A percentile compares a stretch with the other conserved stretches of the same genome.
Conservation (phyloP, 2,888 invertebrate genomes). For the Scaptomyza cyrtandrae region DNA sequence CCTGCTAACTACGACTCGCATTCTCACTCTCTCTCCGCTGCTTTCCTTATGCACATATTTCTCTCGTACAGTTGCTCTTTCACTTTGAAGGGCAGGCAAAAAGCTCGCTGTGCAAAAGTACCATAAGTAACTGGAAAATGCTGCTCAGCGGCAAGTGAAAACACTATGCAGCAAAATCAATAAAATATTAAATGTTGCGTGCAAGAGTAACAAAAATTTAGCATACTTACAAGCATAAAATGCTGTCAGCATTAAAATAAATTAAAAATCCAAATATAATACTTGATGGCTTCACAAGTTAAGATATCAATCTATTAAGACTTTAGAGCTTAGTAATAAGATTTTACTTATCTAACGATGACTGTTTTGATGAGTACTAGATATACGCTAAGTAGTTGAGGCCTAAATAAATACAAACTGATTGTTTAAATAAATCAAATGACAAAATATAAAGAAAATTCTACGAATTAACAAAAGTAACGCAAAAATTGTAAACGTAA, state of each 20-base stretch:
- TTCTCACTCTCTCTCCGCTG: neutral
- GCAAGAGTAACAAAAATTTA: neutral
- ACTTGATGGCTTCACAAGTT: too few relatives aligned
- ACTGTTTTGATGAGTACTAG: neutral
- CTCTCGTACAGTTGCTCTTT: conserved; percentile 8
- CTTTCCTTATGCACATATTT: conserved; percentile 2
- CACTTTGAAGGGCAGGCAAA: conserved; percentile 27
- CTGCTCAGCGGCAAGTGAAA: conserved; percentile 10
- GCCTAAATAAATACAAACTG: neutral
- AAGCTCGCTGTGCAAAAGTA: conserved; percentile 14
- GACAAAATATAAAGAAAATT: neutral
- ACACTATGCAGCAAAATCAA: conserved; percentile 14
- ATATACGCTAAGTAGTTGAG: neutral
- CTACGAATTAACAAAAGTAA: neutral
- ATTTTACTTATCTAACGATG: neutral
- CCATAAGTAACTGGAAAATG: conserved; percentile 17
- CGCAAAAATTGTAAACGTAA: neutral
- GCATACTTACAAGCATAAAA: conserved; percentile 14
- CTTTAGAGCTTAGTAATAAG: neutral
- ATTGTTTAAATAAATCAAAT: neutral
- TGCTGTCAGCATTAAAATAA: neutral
- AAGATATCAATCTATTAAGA: too few relatives aligned
- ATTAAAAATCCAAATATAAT: too few relatives aligned
- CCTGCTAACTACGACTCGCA: neutral
- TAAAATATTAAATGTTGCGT: neutral